Base-by-base conservation (phyloP, 2,797 vertebrate species). In the Scolopax bukidnonensis region DNA sequence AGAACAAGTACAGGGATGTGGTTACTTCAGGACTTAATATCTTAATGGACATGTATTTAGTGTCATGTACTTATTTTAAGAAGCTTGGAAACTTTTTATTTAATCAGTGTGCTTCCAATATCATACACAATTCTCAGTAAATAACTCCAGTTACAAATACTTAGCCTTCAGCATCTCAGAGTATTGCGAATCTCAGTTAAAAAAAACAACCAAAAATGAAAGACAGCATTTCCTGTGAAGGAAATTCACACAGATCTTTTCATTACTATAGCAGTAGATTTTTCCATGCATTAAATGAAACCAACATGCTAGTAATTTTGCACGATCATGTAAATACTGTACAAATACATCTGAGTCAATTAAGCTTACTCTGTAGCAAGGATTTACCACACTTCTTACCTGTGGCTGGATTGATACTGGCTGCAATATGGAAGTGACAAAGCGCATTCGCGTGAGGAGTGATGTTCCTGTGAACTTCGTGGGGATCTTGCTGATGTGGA, bases 331-430 rank as follows among this genome's bases (percentile, higher is more conserved):
- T 47, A 61, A 81, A 77, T 36, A 63, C 9, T 11, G 10, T 40
- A 65, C 10, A 61, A 87, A 92, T 6, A 65, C 2, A 65, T 47
- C 13, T 54, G 40, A 78, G 24, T 5, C 25, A 75, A 12, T n/a
- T 47, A 54, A 20, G 9, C 25, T 63, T 23, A n/a, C 15, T 6
- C 64, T 36, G 38, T 9, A 59, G 36, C 28, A 88, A 73, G 30
- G 21, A 45, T 25, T 57, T 45, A 75, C 17, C 21, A 24, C 6
- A 43, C 4, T 67, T 79, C 53, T 94, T 87, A 99, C 99, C 99
- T 98, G 99, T 99, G 71, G 99, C 99, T 87, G 99, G 99, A 97
- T 99, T 99, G 97, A 99, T 99, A 98, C 99, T 99, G 97, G 99
- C 99, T 85, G 99, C 99, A 67, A 99, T 99, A 96, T 99, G 99